A percentile compares a stretch with the other conserved stretches of the same genome.
phyloP scores from a whole-genome alignment of 2,888 invertebrate species.

The Troglohyphantes excavatus region DNA sequence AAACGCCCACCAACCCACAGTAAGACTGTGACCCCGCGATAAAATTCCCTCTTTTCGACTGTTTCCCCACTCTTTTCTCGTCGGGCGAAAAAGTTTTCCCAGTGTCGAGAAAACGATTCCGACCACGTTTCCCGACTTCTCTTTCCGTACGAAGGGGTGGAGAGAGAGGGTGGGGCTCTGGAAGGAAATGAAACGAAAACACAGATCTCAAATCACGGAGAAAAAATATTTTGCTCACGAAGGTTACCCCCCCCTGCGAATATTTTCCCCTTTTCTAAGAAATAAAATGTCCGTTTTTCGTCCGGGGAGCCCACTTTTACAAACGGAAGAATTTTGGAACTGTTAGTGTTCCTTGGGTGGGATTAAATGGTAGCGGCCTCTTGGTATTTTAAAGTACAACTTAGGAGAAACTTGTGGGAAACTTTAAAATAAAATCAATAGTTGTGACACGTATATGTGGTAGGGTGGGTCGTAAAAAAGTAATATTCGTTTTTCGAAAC shows the following conservation, averaged over 20 bases:
- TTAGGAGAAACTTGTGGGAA: no score
- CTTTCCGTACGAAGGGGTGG: neutral
- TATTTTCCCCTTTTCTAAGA: no score
- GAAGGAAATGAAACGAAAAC: conserved; percentile 65
- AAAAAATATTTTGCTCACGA: conserved; percentile 66
- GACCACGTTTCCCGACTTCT: conserved; percentile 8
- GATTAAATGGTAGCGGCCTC: neutral
- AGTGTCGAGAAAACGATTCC: conserved; percentile 31
- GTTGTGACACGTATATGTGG: no score
- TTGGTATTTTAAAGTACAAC: neutral
- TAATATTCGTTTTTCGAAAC: no score
- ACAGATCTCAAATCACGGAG: conserved; percentile 56
- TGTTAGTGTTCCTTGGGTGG: conserved; percentile 20
- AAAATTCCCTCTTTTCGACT: no score
- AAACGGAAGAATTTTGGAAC: neutral
- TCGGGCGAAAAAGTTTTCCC: neutral
- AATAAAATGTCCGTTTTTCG: neutral
- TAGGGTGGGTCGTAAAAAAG: no score
- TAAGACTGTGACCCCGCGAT: no score
- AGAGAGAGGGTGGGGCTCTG: neutral
- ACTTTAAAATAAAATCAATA: no score
- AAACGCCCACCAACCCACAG: no score
- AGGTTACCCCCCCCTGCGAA: no score
- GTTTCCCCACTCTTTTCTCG: neutral
- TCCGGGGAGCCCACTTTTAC: neutral